phyloP scores from a whole-genome alignment of 2,888 invertebrate species.

The Folsomia candida region DNA sequence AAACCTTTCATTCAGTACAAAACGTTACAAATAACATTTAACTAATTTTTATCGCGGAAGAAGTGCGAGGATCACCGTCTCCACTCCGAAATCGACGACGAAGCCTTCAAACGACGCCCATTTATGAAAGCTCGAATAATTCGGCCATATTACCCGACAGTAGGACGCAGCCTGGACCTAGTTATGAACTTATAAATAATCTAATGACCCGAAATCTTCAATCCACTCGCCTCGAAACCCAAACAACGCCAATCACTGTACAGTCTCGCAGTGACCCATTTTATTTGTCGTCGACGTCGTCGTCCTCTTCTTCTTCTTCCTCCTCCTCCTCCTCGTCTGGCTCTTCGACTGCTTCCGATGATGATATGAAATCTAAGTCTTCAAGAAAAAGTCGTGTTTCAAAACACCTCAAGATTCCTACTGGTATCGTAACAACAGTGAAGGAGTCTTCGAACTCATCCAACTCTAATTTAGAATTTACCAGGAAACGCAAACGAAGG shows the following conservation, averaged over 20 bases:
- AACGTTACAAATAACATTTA: not conserved
- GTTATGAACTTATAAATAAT: conserved; percentile 25
- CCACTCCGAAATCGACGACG: conserved; percentile 8
- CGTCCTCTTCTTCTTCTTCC: conserved; percentile 3
- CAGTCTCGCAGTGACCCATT: too few relatives aligned
- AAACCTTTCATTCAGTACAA: not conserved
- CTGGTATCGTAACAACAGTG: not conserved
- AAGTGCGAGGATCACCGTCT: not conserved
- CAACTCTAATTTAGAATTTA: too few relatives aligned
- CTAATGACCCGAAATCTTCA: conserved; percentile 29
- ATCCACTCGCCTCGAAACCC: too few relatives aligned
- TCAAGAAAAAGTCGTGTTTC: not conserved
- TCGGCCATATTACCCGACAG: not conserved
- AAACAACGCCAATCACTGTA: too few relatives aligned
- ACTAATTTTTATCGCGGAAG: too few relatives aligned
- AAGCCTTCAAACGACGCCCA: conserved; percentile 22
- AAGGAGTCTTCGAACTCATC: too few relatives aligned
- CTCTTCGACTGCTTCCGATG: conserved; percentile 6
- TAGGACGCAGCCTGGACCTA: not conserved
- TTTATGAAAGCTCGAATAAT: conserved; percentile 34
- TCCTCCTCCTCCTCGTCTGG: conserved; percentile 6
- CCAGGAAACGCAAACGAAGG: not conserved
- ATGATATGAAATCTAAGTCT: not conserved
- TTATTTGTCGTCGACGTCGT: not conserved
- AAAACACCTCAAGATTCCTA: not conserved